Percentiles rank a stretch among this genome's conserved stretches.
Conservation (phyloP, 2,888 invertebrate species). For the Troglohyphantes excavatus region DNA sequence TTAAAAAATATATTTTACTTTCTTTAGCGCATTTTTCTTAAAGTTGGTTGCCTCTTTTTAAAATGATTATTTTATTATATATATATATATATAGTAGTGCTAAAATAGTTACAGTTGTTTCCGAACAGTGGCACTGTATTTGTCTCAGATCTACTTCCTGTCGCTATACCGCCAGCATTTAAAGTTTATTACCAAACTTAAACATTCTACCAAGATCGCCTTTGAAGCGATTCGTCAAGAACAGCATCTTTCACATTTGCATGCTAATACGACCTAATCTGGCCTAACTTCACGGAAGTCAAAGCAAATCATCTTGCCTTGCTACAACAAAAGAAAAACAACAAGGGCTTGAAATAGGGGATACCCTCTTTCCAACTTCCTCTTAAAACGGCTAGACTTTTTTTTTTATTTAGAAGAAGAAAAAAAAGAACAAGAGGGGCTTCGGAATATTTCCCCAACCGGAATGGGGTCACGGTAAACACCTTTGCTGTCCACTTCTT, state of each 20-base stretch:
- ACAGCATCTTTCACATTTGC: not conserved
- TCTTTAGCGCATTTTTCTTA: too few species aligned
- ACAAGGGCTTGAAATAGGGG: not conserved
- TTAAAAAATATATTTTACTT: too few species aligned
- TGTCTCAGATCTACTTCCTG: too few species aligned
- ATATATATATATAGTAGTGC: too few species aligned
- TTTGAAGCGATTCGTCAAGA: too few species aligned
- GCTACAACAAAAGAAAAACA: constrained; percentile 4
- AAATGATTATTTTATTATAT: too few species aligned
- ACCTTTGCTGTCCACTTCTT: constrained; percentile 26
- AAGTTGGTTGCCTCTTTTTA: too few species aligned
- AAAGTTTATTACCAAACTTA: not conserved
- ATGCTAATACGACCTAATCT: not conserved
- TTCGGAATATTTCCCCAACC: not conserved
- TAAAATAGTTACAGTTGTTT: too few species aligned
- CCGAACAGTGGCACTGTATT: too few species aligned
- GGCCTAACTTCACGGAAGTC: not conserved
- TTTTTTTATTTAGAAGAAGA: not conserved
- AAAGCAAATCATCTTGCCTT: not conserved
- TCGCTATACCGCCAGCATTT: too few species aligned
- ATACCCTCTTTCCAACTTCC: constrained; percentile 16
- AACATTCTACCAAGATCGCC: not conserved
- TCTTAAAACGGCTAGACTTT: not conserved
- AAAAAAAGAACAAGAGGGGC: constrained; percentile 18
- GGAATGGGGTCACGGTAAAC: constrained; percentile 42